Conservation (phyloP, 2,113 vertebrate species). For the Phylloscopus trochiloides region DNA sequence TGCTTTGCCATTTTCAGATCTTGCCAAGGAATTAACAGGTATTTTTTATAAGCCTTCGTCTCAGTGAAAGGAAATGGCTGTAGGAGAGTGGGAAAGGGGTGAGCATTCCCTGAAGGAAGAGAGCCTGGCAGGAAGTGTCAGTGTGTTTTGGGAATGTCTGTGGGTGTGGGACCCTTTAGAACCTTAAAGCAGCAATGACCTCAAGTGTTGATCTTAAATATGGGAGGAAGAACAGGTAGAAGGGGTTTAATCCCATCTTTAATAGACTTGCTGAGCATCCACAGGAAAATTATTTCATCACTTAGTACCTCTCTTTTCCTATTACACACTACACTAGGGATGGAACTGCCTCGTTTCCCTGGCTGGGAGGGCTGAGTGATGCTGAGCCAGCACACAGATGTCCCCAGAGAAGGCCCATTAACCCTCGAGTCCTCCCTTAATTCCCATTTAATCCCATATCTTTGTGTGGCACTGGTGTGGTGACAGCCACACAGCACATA, state of each 20-base stretch:
- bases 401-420: background rate
- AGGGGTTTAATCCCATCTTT: background rate
- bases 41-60: background rate
- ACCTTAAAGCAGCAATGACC: background rate
- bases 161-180: background rate
- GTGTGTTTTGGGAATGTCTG: background rate
- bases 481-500: background rate
- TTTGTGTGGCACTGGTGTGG: background rate
- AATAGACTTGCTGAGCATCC: background rate
- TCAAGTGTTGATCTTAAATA: background rate
- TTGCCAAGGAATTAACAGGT: background rate
- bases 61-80: background rate
- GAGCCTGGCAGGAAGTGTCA: background rate
- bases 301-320: background rate
- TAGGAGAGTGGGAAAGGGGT: background rate
- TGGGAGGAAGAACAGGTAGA: background rate
- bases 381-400: background rate
- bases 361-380: background rate
- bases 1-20: background rate
- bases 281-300: background rate
- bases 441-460: background rate
- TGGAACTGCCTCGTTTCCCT: background rate
- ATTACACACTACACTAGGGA: fast-evolving
- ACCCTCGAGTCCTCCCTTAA: background rate
- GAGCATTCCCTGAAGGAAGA: background rate